phyloP scores from a whole-genome alignment of 2,113 vertebrate genomes.

The Dolichallabes microphthalmus region DNA sequence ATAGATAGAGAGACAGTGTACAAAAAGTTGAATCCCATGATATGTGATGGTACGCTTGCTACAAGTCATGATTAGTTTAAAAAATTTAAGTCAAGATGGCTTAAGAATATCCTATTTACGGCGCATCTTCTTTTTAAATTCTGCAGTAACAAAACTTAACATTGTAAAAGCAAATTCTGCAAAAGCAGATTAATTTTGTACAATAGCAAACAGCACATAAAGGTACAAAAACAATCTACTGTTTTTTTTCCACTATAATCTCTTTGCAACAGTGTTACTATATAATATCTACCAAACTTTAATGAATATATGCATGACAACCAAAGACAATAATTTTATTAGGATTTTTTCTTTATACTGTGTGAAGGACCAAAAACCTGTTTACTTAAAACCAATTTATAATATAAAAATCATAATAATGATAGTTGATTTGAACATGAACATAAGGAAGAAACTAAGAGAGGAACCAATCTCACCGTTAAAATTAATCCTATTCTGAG shows the following conservation, averaged over 20 bases:
- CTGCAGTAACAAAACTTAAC: not conserved
- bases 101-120: not conserved
- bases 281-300: not conserved
- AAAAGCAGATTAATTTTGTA: not conserved
- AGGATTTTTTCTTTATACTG: not conserved
- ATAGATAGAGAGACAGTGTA: not conserved
- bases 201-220: not conserved
- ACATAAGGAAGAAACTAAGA: not conserved
- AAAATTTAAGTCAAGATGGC: not conserved
- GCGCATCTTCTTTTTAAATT: not conserved
- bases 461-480: not conserved
- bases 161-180: not conserved
- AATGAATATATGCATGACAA: not conserved
- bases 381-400: not conserved
- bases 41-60: not conserved
- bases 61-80: not conserved
- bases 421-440: not conserved
- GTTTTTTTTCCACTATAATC: not conserved
- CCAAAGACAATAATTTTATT: not conserved
- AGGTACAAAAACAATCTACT: not conserved
- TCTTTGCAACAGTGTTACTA: not conserved
- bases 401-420: not conserved
- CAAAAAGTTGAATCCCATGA: not conserved
- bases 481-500: not conserved
- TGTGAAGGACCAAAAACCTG: not conserved